Percentiles rank a stretch among this genome's conserved stretches.
Conservation (phyloP, 2,113 vertebrate genomes). For the Xenus cinereus region DNA sequence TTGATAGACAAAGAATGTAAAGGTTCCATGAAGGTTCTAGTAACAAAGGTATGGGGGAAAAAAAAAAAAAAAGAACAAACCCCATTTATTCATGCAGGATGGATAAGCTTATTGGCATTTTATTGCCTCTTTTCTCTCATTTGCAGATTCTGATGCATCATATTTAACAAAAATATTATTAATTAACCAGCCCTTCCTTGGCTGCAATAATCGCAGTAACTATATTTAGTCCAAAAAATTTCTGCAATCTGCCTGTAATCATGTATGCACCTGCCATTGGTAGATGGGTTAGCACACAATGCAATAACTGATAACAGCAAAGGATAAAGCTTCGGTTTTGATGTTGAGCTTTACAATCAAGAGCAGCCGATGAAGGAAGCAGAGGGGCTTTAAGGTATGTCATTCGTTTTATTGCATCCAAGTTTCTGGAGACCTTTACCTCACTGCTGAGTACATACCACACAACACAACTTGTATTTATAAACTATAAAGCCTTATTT, state of each 20-base stretch:
- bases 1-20: not conserved
- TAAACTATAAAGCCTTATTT: not conserved
- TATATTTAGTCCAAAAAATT: not conserved
- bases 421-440: not conserved
- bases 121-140: not conserved
- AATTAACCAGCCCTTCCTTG: conserved; percentile 24
- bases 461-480: accelerated
- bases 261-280: not conserved
- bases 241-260: not conserved
- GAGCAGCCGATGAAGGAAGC: not conserved
- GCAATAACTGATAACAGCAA: conserved; percentile 22
- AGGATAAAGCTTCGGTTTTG: not conserved
- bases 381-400: not conserved
- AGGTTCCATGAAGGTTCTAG: not conserved
- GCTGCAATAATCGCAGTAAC: not conserved
- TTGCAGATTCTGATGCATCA: not conserved
- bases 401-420: accelerated
- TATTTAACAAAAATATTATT: not conserved
- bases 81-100: not conserved
- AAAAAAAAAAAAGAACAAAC: not conserved
- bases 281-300: not conserved
- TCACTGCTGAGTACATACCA: accelerated
- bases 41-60: not conserved
- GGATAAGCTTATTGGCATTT: not conserved
- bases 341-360: not conserved